Evolutionary conservation across 2,888 invertebrate species (phyloP).

Genomic region (Lottia scabra): DNA sequence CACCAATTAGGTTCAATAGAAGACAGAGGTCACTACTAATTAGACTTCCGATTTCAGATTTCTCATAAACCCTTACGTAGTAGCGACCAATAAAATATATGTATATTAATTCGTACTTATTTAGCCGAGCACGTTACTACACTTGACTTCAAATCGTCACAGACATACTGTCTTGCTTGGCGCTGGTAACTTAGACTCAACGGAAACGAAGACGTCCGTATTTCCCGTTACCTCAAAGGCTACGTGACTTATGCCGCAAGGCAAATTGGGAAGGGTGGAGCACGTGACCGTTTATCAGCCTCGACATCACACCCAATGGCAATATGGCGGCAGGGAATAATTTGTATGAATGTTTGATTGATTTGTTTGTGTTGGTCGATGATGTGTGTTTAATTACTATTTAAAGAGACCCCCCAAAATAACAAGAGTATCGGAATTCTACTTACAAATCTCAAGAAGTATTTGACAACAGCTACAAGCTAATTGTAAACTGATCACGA

Average conservation of each 20-base stretch:
- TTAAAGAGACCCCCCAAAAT: neutral
- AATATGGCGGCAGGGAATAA: neutral
- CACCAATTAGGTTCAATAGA: neutral
- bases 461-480: conserved; percentile 3
- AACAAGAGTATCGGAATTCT: neutral
- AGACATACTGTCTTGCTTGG: conserved; percentile 5
- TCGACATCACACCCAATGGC: neutral
- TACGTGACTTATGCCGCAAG: conserved; percentile 1
- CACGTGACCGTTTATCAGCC: conserved; percentile 3
- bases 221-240: neutral
- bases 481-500: neutral
- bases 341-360: neutral
- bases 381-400: conserved; percentile 3
- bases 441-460: neutral
- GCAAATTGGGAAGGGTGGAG: conserved; percentile 4
- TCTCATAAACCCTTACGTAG: neutral
- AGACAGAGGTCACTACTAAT: conserved; percentile 3
- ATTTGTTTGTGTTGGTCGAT: neutral
- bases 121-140: neutral
- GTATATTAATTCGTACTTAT: neutral
- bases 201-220: neutral
- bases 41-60: conserved; percentile 1
- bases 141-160: neutral
- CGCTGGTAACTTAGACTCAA: neutral
- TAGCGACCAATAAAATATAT: neutral